These are phyloP conservation scores for Brenthis ino DNA, from an alignment of 2,888 invertebrate genomes.

Conservation along the genomic window DNA sequence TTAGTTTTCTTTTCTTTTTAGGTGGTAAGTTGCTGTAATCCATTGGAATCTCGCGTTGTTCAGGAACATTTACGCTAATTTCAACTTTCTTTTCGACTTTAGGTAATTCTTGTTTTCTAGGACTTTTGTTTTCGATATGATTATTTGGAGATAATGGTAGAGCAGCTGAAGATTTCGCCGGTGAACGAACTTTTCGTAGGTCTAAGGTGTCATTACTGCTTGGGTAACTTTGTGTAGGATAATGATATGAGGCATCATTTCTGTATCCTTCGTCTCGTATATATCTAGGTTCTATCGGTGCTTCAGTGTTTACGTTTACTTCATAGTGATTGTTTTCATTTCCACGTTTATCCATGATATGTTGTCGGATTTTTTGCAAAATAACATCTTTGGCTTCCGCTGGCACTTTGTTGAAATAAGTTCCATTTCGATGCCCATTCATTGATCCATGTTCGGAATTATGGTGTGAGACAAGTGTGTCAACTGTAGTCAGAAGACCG, in stretches of 20 bases:
- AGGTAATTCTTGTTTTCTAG: slow-evolving; percentile 51
- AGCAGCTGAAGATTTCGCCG: slow-evolving; percentile 56
- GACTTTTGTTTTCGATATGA: slow-evolving; percentile 46
- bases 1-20: slow-evolving; percentile 80
- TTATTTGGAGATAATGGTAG: slow-evolving; percentile 53
- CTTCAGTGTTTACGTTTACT: slow-evolving; percentile 50
- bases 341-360: slow-evolving; percentile 77
- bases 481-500: slow-evolving; percentile 80
- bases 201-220: slow-evolving; percentile 67
- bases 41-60: slow-evolving; percentile 76
- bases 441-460: slow-evolving; percentile 54
- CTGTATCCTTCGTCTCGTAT: slow-evolving; percentile 64
- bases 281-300: slow-evolving; percentile 56
- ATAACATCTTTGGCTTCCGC: slow-evolving; percentile 77
- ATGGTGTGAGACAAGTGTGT: slow-evolving; percentile 60
- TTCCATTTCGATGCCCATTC: slow-evolving; percentile 55
- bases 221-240: slow-evolving; percentile 53
- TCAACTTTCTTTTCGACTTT: slow-evolving; percentile 62
- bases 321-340: slow-evolving; percentile 58
- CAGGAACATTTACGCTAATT: slow-evolving; percentile 61
- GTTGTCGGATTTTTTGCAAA: slow-evolving; percentile 78
- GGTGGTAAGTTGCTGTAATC: slow-evolving; percentile 80
- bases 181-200: slow-evolving; percentile 73
- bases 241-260: slow-evolving; percentile 58
- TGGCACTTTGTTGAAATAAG: slow-evolving; percentile 72